Percentiles rank a stretch among this genome's conserved stretches.
phyloP scores from a whole-genome alignment of 2,888 invertebrate genomes.

The Harmothoe impar region DNA sequence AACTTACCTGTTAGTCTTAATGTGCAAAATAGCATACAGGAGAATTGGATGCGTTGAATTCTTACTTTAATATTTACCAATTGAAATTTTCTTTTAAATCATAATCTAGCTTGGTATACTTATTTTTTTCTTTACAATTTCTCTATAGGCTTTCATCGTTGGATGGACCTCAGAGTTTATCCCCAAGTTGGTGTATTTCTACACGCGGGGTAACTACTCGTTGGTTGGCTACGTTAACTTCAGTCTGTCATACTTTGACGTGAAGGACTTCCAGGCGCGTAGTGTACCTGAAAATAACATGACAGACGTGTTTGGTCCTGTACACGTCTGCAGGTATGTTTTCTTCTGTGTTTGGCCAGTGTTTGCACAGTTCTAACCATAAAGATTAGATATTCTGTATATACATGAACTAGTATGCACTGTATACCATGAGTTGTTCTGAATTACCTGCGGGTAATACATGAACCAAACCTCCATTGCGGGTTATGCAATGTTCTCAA shows the following conservation, averaged over 20 bases:
- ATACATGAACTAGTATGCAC: not conserved
- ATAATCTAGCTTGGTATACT: too few relatives aligned
- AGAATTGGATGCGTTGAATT: too few relatives aligned
- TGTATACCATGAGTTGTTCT: not conserved
- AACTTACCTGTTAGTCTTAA: too few relatives aligned
- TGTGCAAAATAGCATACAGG: too few relatives aligned
- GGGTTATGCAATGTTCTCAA: too few relatives aligned
- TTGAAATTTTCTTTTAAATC: too few relatives aligned
- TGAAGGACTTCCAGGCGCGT: conserved; percentile 73
- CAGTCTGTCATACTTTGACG: conserved; percentile 78
- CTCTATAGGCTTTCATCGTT: conserved; percentile 94
- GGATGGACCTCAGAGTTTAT: conserved; percentile 99
- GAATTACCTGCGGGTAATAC: too few relatives aligned
- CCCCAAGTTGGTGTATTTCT: conserved; percentile 95
- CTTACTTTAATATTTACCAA: too few relatives aligned
- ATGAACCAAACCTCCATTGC: too few relatives aligned
- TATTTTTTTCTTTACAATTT: not conserved
- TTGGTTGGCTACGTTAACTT: conserved; percentile 77
- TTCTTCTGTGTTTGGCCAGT: too few relatives aligned
- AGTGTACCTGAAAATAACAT: conserved; percentile 72
- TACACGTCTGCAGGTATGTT: conserved; percentile 76
- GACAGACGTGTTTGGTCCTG: conserved; percentile 71
- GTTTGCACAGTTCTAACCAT: too few relatives aligned
- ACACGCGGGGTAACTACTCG: conserved; percentile 78
- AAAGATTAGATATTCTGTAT: not conserved